Evolutionary conservation across 2,888 invertebrate species (phyloP).

Genomic region (Trachelus iudaicus): DNA sequence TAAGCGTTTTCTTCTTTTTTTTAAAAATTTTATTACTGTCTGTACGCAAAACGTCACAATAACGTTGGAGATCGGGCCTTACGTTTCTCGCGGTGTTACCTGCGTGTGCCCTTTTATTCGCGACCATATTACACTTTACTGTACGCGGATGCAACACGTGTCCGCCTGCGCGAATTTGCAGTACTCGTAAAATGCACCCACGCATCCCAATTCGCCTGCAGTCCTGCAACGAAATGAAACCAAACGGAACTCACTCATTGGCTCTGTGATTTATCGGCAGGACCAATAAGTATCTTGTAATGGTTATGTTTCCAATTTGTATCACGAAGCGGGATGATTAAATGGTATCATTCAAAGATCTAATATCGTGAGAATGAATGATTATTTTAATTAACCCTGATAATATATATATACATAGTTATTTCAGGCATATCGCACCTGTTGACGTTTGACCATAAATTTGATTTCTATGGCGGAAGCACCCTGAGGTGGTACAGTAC

Average conservation of each 20-base stretch:
- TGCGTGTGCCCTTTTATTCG: background rate
- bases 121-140: background rate
- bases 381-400: background rate
- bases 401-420: background rate
- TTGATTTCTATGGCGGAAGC: background rate
- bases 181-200: conserved; percentile 49
- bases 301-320: conserved; percentile 15
- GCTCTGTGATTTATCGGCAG: conserved; percentile 42
- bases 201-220: conserved; percentile 27
- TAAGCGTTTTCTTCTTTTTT: background rate
- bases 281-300: conserved; percentile 46
- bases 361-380: background rate
- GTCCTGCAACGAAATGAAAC: conserved; percentile 21
- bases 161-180: background rate
- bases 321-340: background rate
- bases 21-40: background rate
- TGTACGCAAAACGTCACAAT: background rate
- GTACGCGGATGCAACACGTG: conserved; percentile 15
- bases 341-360: background rate
- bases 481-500: background rate
- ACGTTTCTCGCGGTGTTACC: background rate
- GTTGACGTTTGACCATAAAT: background rate
- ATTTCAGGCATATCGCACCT: background rate
- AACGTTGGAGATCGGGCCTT: background rate
- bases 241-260: conserved; percentile 30